phyloP scores from a whole-genome alignment of 1,140 invertebrate species.

The Drosophila sulfurigaster region DNA sequence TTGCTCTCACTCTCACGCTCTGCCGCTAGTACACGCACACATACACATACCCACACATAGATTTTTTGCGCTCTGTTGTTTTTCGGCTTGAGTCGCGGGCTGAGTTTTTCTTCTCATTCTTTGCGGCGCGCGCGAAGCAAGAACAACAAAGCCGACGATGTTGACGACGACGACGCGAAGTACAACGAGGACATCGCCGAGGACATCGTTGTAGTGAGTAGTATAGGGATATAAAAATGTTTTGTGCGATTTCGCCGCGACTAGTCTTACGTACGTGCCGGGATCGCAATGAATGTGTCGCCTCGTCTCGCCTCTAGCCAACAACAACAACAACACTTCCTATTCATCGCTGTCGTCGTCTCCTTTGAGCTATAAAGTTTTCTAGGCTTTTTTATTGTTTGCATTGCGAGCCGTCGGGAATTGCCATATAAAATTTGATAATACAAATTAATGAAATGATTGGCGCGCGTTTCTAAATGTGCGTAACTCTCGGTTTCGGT shows the following conservation, averaged over 20 bases:
- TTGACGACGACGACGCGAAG: conserved; percentile 51
- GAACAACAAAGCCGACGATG: conserved; percentile 59
- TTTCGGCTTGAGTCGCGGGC: conserved; percentile 65
- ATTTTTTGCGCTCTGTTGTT: conserved; percentile 73
- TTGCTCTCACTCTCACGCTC: conserved; percentile 28
- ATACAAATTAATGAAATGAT: conserved; percentile 61
- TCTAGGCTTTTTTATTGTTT: conserved; percentile 36
- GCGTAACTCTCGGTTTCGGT: conserved; percentile 2
- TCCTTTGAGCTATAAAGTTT: conserved; percentile 35
- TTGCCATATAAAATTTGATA: conserved; percentile 35
- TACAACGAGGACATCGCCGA: conserved; percentile 54
- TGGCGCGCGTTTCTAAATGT: conserved; percentile 25
- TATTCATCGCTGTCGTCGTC: conserved; percentile 1
- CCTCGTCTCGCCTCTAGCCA: conserved; percentile 53
- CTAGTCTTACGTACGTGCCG: conserved; percentile 84
- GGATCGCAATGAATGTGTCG: conserved; percentile 79
- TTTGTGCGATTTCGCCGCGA: conserved; percentile 81
- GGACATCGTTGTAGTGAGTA: conserved; percentile 43
- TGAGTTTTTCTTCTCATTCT: conserved; percentile 78
- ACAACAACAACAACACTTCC: not conserved
- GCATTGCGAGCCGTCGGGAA: conserved; percentile 21
- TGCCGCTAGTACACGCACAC: conserved; percentile 10
- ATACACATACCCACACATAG: not conserved
- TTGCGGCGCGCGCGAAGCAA: conserved; percentile 72
- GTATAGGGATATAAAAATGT: conserved; percentile 83